Evolutionary conservation across 2,888 invertebrate genomes (phyloP).

Genomic region (Amphipyra tragopoginis): DNA sequence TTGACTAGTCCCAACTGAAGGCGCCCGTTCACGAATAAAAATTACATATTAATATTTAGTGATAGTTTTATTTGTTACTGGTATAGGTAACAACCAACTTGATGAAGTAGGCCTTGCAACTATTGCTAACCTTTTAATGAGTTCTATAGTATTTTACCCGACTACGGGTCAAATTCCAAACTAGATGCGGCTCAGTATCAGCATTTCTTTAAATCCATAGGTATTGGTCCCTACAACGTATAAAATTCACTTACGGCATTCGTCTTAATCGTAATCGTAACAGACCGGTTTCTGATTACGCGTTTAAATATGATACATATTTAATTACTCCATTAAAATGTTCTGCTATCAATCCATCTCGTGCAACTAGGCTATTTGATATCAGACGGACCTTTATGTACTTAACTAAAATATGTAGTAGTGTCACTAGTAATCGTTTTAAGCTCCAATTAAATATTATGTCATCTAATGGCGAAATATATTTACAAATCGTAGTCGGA

Average conservation of each 20-base stretch:
- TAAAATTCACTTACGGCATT: constrained; percentile 22
- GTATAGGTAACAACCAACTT: too few species aligned
- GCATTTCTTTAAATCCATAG: background rate
- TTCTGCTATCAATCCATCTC: constrained; percentile 48
- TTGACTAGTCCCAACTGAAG: too few species aligned
- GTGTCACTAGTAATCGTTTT: constrained; percentile 4
- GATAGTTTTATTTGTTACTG: too few species aligned
- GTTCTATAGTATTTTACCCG: background rate
- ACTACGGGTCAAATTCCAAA: background rate
- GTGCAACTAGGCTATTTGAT: constrained; percentile 55
- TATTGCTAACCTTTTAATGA: too few species aligned
- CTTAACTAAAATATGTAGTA: constrained; percentile 19
- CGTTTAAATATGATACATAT: constrained; percentile 53
- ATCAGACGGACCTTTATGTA: constrained; percentile 45
- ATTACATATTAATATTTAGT: too few species aligned
- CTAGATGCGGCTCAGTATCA: background rate
- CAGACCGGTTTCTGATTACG: constrained; percentile 45
- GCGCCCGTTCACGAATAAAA: too few species aligned
- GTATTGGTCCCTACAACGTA: constrained; percentile 1
- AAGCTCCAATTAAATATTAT: constrained; percentile 36
- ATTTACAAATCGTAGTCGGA: too few species aligned
- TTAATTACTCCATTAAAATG: constrained; percentile 52
- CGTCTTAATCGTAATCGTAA: constrained; percentile 34
- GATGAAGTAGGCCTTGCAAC: too few species aligned
- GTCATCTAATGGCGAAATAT: constrained; percentile 6